phyloP scores from a whole-genome alignment of 2,113 vertebrate genomes.

The Actenoides lindsayi region DNA sequence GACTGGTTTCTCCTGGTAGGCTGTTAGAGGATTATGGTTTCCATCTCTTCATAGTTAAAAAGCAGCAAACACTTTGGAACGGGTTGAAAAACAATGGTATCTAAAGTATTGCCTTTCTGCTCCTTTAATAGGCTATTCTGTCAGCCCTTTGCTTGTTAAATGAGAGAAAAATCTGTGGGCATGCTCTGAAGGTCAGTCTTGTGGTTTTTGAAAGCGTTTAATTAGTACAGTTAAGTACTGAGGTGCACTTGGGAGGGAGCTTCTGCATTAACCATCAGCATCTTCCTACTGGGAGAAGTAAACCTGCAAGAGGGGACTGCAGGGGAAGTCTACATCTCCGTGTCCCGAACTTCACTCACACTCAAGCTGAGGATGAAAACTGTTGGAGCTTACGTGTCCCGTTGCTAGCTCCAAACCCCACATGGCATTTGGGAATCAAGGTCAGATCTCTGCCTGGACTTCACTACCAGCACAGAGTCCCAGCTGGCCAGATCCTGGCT shows the following conservation, averaged over 20 bases:
- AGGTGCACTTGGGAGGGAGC: slow-evolving; percentile 4
- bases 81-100: not conserved
- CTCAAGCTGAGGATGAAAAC: not conserved
- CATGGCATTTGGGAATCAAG: rapidly evolving
- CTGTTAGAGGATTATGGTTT: not conserved
- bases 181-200: slow-evolving; percentile 56
- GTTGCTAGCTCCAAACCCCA: not conserved
- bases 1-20: not conserved
- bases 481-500: not conserved
- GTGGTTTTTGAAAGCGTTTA: slow-evolving; percentile 57
- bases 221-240: slow-evolving; percentile 16
- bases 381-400: not conserved
- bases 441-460: not conserved
- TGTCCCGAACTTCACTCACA: rapidly evolving
- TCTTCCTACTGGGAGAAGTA: not conserved
- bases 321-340: not conserved
- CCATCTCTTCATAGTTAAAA: not conserved
- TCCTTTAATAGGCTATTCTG: slow-evolving; percentile 23
- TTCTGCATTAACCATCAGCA: not conserved
- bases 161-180: slow-evolving; percentile 55
- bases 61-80: not conserved
- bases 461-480: not conserved
- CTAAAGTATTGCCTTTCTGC: not conserved
- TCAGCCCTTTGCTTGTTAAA: slow-evolving; percentile 45
- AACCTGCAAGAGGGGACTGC: not conserved